Evolutionary conservation across 37 sponge, comb jelly and placozoan species (phyloP).

Genomic region (Halichondria panicea): DNA sequence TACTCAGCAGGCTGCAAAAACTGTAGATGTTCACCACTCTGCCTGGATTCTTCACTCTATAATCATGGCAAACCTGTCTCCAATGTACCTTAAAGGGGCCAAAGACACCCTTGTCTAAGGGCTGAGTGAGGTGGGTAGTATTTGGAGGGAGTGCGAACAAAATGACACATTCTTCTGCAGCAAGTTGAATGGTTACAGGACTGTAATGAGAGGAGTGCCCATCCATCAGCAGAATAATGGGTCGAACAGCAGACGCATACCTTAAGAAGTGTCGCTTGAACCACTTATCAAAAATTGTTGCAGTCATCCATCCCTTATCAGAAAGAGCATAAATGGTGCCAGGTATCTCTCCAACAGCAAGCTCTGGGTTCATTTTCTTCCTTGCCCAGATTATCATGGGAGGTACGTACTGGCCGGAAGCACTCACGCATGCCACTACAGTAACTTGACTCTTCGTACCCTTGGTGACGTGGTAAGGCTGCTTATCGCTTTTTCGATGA

Average conservation of each 20-base stretch:
- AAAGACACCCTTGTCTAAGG: constrained; percentile 58
- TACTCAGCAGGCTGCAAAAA: constrained; percentile 38
- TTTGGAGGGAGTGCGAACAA: constrained; percentile 61
- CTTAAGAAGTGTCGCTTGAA: constrained; percentile 36
- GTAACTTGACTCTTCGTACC: constrained; percentile 61
- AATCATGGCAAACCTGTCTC: constrained; percentile 42
- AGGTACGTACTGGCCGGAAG: constrained; percentile 8
- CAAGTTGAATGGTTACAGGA: constrained; percentile 29
- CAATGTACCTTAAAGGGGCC: constrained; percentile 34
- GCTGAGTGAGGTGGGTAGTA: constrained; percentile 55
- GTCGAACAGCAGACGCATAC: constrained; percentile 38
- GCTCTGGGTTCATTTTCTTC: constrained; percentile 40
- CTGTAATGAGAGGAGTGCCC: constrained; percentile 61
- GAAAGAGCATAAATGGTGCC: constrained; percentile 22
- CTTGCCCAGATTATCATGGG: constrained; percentile 36
- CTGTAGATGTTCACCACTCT: constrained; percentile 25
- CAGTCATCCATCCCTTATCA: constrained; percentile 40
- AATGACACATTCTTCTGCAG: constrained; percentile 34
- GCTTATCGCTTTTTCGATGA: constrained; percentile 17
- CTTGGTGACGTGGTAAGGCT: constrained; percentile 4
- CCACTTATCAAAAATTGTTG: constrained; percentile 50
- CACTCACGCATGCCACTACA: constrained; percentile 50
- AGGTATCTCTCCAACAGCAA: constrained; percentile 38
- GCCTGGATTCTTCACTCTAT: constrained; percentile 16
- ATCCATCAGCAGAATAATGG: constrained; percentile 56